Percentiles rank a stretch among this genome's conserved stretches.
Conservation (phyloP, 2,888 invertebrate genomes). For the Epirrhoe alternata region DNA sequence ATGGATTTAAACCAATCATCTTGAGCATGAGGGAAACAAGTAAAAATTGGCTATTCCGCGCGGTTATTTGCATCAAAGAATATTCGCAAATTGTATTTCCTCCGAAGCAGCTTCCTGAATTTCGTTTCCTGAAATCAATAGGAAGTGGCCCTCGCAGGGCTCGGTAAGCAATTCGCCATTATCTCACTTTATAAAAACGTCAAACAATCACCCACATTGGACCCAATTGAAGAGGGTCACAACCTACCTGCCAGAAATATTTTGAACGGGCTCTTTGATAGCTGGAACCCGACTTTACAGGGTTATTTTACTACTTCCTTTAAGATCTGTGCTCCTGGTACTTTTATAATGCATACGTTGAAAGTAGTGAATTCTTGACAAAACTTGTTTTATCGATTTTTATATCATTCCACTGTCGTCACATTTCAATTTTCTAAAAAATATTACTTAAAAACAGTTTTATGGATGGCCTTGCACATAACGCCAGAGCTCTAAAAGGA, state of each 20-base stretch:
- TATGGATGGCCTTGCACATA: no score
- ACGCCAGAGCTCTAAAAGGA: not conserved
- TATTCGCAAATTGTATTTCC: conserved; percentile 27
- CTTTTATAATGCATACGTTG: not conserved
- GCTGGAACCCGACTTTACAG: conserved; percentile 18
- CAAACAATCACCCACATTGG: conserved; percentile 50
- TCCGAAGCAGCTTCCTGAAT: conserved; percentile 22
- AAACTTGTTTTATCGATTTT: not conserved
- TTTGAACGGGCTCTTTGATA: conserved; percentile 26
- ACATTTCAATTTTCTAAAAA: no score
- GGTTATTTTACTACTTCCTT: not conserved
- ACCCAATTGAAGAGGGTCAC: conserved; percentile 54
- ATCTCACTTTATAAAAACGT: conserved; percentile 56
- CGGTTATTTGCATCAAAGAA: conserved; percentile 24
- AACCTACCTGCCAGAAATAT: conserved; percentile 19
- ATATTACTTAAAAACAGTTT: no score
- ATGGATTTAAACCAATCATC: conserved; percentile 15
- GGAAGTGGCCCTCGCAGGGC: conserved; percentile 6
- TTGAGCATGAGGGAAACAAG: conserved; percentile 14
- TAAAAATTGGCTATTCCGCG: conserved; percentile 13
- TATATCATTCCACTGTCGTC: no score
- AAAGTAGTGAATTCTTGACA: not conserved
- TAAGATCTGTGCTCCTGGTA: not conserved
- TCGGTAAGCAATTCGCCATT: conserved; percentile 43
- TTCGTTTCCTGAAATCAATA: conserved; percentile 28